Base-by-base conservation (phyloP, 2,888 invertebrate species). In the Bembecia ichneumoniformis region DNA sequence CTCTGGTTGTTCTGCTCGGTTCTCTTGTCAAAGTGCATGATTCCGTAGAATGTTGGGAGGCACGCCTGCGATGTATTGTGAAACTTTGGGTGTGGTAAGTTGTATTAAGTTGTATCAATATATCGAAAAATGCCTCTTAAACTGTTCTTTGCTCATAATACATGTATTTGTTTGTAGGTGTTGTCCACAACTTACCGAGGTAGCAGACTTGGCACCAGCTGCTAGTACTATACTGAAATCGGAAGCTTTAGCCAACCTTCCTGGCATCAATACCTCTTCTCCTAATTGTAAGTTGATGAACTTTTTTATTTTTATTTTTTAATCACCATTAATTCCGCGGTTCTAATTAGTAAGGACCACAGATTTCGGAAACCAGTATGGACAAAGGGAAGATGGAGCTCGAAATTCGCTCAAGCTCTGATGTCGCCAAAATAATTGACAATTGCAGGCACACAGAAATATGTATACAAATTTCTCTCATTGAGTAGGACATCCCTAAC, bases 1-100 rank as follows among this genome's bases (percentile, higher is more conserved):
- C 97, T 66, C 94, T 98, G 74, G 96, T 98, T 74, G 90, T 96
- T 7, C 82, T 98, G 11, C 80, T 98, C 20, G 95, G 96, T 1
- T 93, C 95, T 0, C 89, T 97, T 46, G 92, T 98, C 1, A 94
- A 96, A 62, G 96, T 96, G 58, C 96, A 97, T 66, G 98, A 98
- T 74, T 86, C 82, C 0, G 78, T 86, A 0, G 92, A 94, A 3
- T 97, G 97, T 71, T 98, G 98, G 98, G 98, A 98, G 73, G 92
- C 94, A 55, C 93, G 98, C 65, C 84, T 98, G 1, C 91, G 95
- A 46, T 94, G 95, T 70, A 94, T 97, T 54, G 94, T 98, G 83
- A 92, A 93, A 58, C 84, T 98, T 49, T 97, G 98, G 84, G 86
- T 87, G 43, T 88, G 88, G 88, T 87, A 57, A 63, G 82, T 66